These are phyloP conservation scores for Caenorhabditis tropicalis DNA, from an alignment of 1,140 invertebrate genomes.

Conservation along the genomic window DNA sequence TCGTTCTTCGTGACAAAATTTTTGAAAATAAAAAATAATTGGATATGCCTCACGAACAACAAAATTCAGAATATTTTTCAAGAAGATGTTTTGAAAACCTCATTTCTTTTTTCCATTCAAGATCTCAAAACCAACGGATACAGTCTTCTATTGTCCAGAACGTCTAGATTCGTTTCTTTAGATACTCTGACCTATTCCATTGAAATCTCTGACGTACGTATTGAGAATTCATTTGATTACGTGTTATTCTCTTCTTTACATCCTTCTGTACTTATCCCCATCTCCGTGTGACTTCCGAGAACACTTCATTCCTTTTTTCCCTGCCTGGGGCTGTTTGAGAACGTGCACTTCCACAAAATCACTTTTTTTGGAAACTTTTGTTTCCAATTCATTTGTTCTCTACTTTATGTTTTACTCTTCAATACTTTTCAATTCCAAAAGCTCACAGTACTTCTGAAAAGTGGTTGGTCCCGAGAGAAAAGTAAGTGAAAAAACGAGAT, in stretches of 20 bases:
- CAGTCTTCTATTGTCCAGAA: no score
- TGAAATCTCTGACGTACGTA: no score
- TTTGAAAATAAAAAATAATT: no score
- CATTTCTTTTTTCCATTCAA: neutral
- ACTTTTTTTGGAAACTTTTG: neutral
- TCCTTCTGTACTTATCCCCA: neutral
- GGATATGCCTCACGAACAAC: no score
- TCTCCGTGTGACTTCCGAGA: neutral
- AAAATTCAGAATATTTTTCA: no score
- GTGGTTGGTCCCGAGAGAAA: neutral
- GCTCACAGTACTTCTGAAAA: neutral
- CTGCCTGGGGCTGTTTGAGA: neutral
- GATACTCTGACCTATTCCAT: no score
- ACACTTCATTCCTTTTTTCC: neutral
- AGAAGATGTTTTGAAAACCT: no score
- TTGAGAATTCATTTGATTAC: neutral
- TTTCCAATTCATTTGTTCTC: neutral
- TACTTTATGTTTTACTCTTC: no score
- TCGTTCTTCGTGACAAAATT: no score
- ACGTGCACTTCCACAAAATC: neutral
- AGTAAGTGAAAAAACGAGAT: neutral
- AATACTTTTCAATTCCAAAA: neutral
- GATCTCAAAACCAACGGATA: no score
- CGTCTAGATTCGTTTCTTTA: neutral
- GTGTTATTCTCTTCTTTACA: neutral